Conservation (phyloP, 2,113 vertebrate species). For the Urocitellus parryii region DNA sequence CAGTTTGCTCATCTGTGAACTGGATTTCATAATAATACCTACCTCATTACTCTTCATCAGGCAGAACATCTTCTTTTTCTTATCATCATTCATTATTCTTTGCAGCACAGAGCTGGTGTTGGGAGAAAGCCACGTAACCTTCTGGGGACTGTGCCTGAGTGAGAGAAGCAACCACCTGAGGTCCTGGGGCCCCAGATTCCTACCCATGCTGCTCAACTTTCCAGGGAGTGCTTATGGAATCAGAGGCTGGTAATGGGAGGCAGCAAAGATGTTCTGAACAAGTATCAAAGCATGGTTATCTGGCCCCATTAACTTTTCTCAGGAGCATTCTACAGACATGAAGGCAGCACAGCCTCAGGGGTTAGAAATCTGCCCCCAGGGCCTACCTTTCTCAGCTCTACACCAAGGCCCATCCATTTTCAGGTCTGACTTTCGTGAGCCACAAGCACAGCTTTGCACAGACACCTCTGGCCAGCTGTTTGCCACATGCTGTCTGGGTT, state of each 20-base stretch:
- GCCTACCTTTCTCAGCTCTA: background rate
- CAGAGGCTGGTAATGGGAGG: background rate
- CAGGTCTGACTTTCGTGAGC: conserved; percentile 10
- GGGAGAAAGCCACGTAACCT: background rate
- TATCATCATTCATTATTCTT: background rate
- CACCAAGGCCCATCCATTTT: conserved; percentile 46
- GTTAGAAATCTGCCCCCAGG: background rate
- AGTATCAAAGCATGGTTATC: background rate
- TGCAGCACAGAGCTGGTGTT: conserved; percentile 14
- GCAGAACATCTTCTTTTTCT: background rate
- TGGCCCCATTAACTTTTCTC: background rate
- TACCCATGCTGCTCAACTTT: background rate
- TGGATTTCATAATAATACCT: conserved; percentile 21
- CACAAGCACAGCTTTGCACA: conserved; percentile 33
- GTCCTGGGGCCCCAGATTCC: background rate
- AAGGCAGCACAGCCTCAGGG: background rate
- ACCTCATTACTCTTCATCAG: background rate
- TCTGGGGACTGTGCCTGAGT: background rate
- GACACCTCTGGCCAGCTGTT: conserved; percentile 62
- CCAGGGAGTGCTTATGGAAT: background rate
- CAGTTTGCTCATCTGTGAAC: conserved; percentile 59
- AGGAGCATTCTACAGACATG: conserved; percentile 42
- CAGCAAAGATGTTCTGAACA: conserved; percentile 26
- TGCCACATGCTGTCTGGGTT: conserved; percentile 55
- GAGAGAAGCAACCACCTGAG: background rate